These are phyloP conservation scores for Tyto alba DNA, from an alignment of 2,113 vertebrate species.

Conservation along the genomic window DNA sequence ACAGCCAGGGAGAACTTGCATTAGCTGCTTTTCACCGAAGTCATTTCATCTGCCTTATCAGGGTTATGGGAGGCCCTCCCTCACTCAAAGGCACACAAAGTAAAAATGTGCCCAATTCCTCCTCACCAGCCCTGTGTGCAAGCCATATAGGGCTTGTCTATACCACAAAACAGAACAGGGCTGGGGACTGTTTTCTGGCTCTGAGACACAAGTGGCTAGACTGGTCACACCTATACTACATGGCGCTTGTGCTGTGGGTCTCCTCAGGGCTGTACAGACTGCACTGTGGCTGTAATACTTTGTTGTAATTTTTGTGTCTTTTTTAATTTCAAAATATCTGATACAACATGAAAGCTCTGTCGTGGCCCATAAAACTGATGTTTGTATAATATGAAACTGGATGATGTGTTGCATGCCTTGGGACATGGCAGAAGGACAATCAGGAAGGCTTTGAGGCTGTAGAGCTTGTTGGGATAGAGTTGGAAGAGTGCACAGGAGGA, in stretches of 20 bases:
- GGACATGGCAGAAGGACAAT: not conserved
- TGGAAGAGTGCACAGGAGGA: not conserved
- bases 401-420: not conserved
- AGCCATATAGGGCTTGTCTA: not conserved
- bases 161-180: not conserved
- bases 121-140: not conserved
- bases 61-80: not conserved
- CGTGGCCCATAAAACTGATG: not conserved
- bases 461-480: not conserved
- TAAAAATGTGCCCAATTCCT: not conserved
- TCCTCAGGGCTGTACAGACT: accelerated
- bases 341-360: not conserved
- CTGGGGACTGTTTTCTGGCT: not conserved
- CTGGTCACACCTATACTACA: accelerated
- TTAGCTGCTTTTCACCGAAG: not conserved
- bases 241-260: not conserved
- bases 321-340: not conserved
- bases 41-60: not conserved
- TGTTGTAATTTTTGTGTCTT: not conserved
- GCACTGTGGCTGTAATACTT: not conserved
- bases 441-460: not conserved
- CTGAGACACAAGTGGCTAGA: not conserved
- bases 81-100: not conserved
- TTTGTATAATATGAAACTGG: not conserved
- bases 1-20: not conserved